Evolutionary conservation across 2,797 vertebrate species (phyloP).

Genomic region (Melanotaenia nigrans): DNA sequence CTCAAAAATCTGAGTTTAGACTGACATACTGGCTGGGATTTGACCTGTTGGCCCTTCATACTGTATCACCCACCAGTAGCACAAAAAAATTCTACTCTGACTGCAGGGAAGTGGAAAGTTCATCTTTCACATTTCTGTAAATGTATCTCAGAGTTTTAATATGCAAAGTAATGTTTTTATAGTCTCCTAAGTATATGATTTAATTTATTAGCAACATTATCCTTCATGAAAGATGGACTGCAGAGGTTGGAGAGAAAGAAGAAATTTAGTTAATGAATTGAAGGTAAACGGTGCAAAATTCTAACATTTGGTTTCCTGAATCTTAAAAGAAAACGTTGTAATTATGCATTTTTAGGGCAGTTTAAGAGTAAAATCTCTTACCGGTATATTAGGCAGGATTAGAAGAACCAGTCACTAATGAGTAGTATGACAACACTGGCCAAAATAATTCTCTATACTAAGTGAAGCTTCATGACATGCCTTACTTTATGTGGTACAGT

Average conservation of each 20-base stretch:
- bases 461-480: too few species aligned
- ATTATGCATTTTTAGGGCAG: too few species aligned
- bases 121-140: not conserved
- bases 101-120: not conserved
- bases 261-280: not conserved
- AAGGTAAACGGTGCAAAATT: not conserved
- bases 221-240: not conserved
- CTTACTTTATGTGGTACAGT: too few species aligned
- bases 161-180: not conserved
- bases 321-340: too few species aligned
- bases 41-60: not conserved
- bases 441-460: too few species aligned
- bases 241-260: not conserved
- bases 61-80: conserved; percentile 5
- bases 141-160: not conserved
- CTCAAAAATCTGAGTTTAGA: not conserved
- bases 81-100: not conserved
- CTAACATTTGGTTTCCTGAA: too few species aligned
- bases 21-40: not conserved
- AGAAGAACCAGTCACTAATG: too few species aligned
- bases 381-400: too few species aligned
- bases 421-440: too few species aligned
- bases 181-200: too few species aligned
- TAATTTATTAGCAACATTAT: not conserved
- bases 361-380: too few species aligned